Evolutionary conservation across 2,888 invertebrate species (phyloP).

Genomic region (Candidula unifasciata): DNA sequence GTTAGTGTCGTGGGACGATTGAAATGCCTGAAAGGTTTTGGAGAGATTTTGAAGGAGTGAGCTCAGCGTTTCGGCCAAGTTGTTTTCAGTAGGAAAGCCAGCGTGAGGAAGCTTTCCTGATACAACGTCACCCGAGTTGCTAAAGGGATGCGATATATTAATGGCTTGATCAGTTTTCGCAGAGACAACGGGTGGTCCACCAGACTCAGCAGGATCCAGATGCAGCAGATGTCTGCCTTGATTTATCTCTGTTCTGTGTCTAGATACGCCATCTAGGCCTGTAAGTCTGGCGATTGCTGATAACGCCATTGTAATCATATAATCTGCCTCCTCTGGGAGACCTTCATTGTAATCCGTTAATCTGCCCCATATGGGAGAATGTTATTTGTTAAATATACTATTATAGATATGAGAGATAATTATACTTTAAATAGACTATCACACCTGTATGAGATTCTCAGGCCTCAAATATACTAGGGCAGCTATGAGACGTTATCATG

Average conservation of each 20-base stretch:
- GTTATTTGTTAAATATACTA: too few species aligned
- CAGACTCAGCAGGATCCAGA: not conserved
- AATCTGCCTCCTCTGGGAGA: too few species aligned
- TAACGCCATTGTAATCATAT: too few species aligned
- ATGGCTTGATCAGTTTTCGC: not conserved
- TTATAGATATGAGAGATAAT: too few species aligned
- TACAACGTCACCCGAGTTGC: too few species aligned
- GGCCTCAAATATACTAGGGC: too few species aligned
- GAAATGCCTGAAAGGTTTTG: conserved; percentile 36
- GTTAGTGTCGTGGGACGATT: not conserved
- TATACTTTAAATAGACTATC: too few species aligned
- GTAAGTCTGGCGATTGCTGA: not conserved
- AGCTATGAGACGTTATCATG: too few species aligned
- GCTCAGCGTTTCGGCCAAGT: conserved; percentile 22
- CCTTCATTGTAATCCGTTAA: too few species aligned
- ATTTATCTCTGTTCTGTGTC: not conserved
- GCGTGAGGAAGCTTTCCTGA: too few species aligned
- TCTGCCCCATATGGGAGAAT: too few species aligned
- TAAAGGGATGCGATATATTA: not conserved
- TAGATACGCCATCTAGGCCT: not conserved
- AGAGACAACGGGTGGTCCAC: not conserved
- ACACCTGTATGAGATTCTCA: too few species aligned
- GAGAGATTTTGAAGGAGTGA: conserved; percentile 34
- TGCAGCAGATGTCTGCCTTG: not conserved
- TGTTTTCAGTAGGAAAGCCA: not conserved